A percentile compares a stretch with the other conserved stretches of the same genome.
These are phyloP conservation scores for Poeciliopsis prolifica DNA, from an alignment of 2,113 vertebrate species.

Conservation along the genomic window DNA sequence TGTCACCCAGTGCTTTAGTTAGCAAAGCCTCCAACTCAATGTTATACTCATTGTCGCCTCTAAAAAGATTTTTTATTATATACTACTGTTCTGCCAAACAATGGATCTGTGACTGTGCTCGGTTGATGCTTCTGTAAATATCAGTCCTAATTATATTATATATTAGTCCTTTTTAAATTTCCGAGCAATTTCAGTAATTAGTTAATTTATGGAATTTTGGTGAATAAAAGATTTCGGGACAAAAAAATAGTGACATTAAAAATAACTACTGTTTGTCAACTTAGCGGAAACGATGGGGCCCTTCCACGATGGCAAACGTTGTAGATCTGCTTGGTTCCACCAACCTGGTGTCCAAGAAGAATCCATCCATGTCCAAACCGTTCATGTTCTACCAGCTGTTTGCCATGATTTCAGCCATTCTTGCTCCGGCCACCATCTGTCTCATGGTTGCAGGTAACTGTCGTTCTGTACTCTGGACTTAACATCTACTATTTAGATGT, in stretches of 20 bases:
- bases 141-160: not conserved
- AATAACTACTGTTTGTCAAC: not conserved
- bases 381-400: constrained; percentile 81
- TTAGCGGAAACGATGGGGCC: constrained; percentile 75
- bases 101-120: not conserved
- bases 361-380: constrained; percentile 73
- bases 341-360: constrained; percentile 56
- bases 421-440: constrained; percentile 76
- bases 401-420: constrained; percentile 57
- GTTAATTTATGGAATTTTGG: not conserved
- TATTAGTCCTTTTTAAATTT: not conserved
- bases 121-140: not conserved
- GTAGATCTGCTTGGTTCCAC: constrained; percentile 69
- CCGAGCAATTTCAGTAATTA: not conserved
- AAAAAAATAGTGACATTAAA: not conserved
- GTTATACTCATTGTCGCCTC: not conserved
- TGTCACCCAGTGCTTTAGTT: not conserved
- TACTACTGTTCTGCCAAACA: not conserved
- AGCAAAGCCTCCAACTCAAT: not conserved
- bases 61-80: not conserved
- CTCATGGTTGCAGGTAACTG: constrained; percentile 69
- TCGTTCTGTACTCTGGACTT: not conserved
- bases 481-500: not conserved
- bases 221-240: not conserved
- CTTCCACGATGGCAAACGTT: constrained; percentile 78